Conservation (phyloP, 2,797 vertebrate species). For the Typhlichthys subterraneus region DNA sequence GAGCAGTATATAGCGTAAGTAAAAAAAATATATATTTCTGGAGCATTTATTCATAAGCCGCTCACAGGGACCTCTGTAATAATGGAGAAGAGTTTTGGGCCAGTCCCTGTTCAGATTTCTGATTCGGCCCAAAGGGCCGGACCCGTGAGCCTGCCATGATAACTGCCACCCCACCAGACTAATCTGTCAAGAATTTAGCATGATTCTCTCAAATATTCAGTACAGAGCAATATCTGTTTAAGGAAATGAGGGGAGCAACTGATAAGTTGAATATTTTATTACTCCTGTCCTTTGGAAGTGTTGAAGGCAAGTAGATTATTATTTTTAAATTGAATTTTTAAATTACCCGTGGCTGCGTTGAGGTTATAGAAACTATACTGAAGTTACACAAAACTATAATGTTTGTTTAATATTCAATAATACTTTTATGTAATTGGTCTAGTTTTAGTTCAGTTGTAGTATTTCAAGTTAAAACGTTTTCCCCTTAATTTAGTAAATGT, state of each 20-base stretch:
- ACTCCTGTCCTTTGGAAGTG: constrained; percentile 34
- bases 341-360: no score
- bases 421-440: no score
- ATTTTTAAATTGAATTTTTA: constrained; percentile 8
- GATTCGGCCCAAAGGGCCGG: constrained; percentile 5
- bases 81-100: no score
- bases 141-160: no score
- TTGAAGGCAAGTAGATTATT: constrained; percentile 52
- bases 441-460: no score
- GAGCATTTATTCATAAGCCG: background rate
- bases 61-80: background rate
- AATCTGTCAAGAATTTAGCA: constrained; percentile 26
- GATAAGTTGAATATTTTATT: constrained; percentile 49
- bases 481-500: no score
- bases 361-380: no score
- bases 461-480: no score
- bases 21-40: no score
- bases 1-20: constrained; percentile 94
- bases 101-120: background rate
- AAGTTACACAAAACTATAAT: no score
- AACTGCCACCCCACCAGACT: constrained; percentile 25
- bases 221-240: constrained; percentile 51
- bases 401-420: no score
- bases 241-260: constrained; percentile 38
- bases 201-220: constrained; percentile 42